These are phyloP conservation scores for Champsocephalus esox DNA, from an alignment of 2,797 vertebrate species.

Conservation along the genomic window DNA sequence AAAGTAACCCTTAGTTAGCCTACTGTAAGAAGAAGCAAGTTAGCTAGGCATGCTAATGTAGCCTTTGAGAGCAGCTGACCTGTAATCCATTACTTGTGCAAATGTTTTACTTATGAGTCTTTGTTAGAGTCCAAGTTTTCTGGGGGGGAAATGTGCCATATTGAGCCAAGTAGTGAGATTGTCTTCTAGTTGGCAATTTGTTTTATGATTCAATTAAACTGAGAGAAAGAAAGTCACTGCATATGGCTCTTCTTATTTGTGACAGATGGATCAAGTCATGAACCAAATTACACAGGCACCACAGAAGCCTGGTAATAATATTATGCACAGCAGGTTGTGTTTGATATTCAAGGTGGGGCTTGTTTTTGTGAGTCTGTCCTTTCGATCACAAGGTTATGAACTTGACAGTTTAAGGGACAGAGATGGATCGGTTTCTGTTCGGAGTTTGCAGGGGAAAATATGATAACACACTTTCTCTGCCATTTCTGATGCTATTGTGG, in stretches of 20 bases:
- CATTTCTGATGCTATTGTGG: neutral
- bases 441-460: neutral
- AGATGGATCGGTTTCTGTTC: conserved; percentile 4
- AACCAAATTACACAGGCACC: conserved; percentile 45
- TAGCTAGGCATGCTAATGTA: too few relatives aligned
- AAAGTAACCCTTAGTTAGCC: neutral
- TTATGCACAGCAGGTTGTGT: conserved; percentile 45
- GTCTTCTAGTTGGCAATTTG: conserved; percentile 16
- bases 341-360: conserved; percentile 61
- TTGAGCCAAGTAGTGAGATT: neutral
- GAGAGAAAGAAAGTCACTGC: conserved; percentile 14
- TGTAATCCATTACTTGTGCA: too few relatives aligned
- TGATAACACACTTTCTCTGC: neutral
- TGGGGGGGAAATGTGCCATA: neutral
- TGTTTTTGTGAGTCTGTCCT: conserved; percentile 33
- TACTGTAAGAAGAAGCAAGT: too few relatives aligned
- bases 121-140: neutral
- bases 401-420: conserved; percentile 1
- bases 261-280: conserved; percentile 52
- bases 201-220: conserved; percentile 16
- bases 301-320: conserved; percentile 32
- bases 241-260: conserved; percentile 25
- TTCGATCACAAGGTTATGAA: conserved; percentile 30
- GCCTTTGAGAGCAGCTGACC: too few relatives aligned
- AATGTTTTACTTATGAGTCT: neutral